Conservation (phyloP, 2,888 invertebrate genomes). For the Idaea straminata region DNA sequence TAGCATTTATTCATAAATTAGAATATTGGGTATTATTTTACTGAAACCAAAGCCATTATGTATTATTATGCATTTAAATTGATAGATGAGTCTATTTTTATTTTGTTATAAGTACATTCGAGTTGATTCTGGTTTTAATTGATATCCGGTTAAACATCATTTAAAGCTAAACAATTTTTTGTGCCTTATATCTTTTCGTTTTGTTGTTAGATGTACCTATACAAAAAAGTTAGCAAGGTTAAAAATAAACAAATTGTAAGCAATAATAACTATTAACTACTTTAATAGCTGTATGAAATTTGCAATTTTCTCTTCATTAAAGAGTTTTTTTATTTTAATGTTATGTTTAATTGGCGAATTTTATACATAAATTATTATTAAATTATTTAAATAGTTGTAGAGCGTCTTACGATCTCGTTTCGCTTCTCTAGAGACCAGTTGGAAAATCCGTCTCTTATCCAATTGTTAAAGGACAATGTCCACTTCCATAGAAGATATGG, state of each 20-base stretch:
- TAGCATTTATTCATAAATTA: slow-evolving; percentile 18
- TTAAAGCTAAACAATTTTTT: neutral
- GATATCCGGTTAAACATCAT: neutral
- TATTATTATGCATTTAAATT: neutral
- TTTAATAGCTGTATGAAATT: too few species aligned
- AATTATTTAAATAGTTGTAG: too few species aligned
- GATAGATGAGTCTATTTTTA: neutral
- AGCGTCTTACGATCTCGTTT: neutral
- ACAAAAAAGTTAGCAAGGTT: too few species aligned
- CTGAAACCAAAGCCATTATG: neutral
- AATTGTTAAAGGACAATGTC: slow-evolving; percentile 5
- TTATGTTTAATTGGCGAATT: too few species aligned
- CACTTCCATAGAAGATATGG: too few species aligned
- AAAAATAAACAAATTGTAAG: too few species aligned
- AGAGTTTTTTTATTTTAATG: too few species aligned
- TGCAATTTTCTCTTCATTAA: too few species aligned
- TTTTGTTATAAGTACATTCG: neutral
- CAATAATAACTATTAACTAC: too few species aligned
- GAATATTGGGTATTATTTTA: neutral
- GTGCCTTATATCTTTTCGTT: neutral
- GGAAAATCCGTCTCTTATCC: neutral
- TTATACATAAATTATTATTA: too few species aligned
- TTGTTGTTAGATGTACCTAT: too few species aligned
- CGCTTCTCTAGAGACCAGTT: neutral
- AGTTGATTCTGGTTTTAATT: neutral